Base-by-base conservation (phyloP, 2,113 vertebrate genomes). In the Miniopterus natalensis region DNA sequence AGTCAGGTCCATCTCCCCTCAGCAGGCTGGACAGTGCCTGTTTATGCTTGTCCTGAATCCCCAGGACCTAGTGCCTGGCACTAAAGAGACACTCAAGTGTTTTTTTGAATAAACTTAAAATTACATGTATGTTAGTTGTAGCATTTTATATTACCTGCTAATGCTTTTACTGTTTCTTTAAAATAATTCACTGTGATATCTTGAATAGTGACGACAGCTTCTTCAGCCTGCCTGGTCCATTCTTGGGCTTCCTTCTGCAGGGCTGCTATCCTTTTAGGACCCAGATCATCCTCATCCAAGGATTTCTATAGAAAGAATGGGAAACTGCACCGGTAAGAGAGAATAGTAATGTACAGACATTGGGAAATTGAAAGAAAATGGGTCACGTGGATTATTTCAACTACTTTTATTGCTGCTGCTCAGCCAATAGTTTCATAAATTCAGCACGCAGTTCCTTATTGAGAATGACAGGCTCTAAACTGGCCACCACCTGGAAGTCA, bases 151-250 rank as follows among this genome's bases (percentile, higher is more conserved):
- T 96, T 98, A 99, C 99, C 99, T 98, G 99, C 96, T 78, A 99
- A 92, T 42, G 99, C 99, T 88, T 98, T 99, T 31, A 98, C 98
- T 13, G 99, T 99, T 97, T 99, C 99, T 95, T 98, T 98, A 97
- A 99, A 99, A 98, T 99, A 99, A 97, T 98, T 99, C 96, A 99
- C 99, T 7, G 99, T 99, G 98, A 99, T 98, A 96, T 99, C 99
- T 97, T 99, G 99, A 95, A 99, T 99, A 47, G 99, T 99, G 96
- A 98, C 98, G 11, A 99, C 98, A 0, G 99, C 99, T 11, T 98
- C 98, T 65, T 99, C 98, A 17, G 99, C 99, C 95, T 97, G 98
- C 40, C 92, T 98, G 61, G 98, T 98, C 99, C 99, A 99, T 74
- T 99, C 99, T 53, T 99, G 98, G 2, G 98, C 99, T 96, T 99